Percentiles rank a stretch among this genome's conserved stretches.
Conservation (phyloP, 2,888 invertebrate species). For the Stomorhina lunata region DNA sequence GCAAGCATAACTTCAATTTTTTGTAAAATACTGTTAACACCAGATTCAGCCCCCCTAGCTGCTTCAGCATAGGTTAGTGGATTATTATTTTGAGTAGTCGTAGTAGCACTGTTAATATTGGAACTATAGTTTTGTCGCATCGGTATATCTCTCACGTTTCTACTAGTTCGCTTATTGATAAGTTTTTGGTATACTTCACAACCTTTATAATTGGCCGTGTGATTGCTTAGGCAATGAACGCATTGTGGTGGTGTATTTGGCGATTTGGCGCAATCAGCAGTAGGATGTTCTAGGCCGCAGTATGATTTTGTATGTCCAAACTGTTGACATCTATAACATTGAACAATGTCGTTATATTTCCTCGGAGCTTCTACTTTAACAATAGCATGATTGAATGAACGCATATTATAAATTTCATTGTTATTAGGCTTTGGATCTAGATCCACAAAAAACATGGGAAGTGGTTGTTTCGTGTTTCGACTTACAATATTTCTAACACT, state of each 20-base stretch:
- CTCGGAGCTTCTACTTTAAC: neutral
- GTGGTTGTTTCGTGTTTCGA: too few species aligned
- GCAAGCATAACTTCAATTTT: neutral
- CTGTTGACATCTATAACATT: too few species aligned
- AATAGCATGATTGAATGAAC: neutral
- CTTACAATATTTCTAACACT: neutral
- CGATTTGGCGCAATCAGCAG: neutral
- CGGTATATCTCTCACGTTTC: too few species aligned
- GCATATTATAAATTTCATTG: too few species aligned
- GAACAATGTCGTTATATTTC: neutral
- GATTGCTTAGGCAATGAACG: too few species aligned
- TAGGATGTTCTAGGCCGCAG: neutral
- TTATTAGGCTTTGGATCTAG: too few species aligned
- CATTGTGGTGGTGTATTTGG: neutral
- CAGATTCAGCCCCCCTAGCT: neutral
- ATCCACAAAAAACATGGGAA: too few species aligned
- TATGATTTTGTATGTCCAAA: neutral
- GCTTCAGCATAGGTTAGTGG: neutral
- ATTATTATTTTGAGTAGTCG: neutral
- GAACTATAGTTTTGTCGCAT: too few species aligned
- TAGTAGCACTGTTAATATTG: too few species aligned
- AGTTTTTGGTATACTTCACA: neutral
- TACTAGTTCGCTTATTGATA: neutral
- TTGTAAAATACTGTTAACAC: neutral
- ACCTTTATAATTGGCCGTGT: too few species aligned